phyloP scores from a whole-genome alignment of 2,797 vertebrate genomes.

The Gadopsis bispinosus region DNA sequence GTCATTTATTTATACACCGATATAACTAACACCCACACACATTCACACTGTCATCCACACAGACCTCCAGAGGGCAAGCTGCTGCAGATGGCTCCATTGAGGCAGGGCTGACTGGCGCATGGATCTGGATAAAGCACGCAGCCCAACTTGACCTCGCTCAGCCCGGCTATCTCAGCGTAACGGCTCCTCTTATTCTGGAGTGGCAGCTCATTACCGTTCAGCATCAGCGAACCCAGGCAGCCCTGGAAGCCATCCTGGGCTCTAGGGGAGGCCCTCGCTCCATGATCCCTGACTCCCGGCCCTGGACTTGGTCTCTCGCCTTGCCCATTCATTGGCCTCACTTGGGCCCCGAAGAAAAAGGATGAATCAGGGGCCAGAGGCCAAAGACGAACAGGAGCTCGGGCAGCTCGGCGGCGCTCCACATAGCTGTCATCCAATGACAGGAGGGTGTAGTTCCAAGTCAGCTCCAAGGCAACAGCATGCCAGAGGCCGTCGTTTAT shows the following conservation, averaged over 20 bases:
- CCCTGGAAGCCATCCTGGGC: conserved; percentile 93
- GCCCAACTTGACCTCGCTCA: conserved; percentile 91
- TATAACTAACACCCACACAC: conserved; percentile 47
- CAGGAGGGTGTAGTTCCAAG: conserved; percentile 91
- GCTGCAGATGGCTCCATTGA: conserved; percentile 91
- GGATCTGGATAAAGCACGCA: conserved; percentile 90
- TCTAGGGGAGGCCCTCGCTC: conserved; percentile 82
- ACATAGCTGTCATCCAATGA: conserved; percentile 90
- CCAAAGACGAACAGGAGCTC: conserved; percentile 92
- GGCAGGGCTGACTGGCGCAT: conserved; percentile 90
- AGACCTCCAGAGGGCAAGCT: conserved; percentile 91
- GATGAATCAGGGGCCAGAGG: conserved; percentile 88
- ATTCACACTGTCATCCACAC: conserved; percentile 38
- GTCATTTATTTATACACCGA: conserved; percentile 3
- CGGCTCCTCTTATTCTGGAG: conserved; percentile 91
- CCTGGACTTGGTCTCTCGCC: conserved; percentile 82
- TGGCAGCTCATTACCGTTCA: conserved; percentile 94
- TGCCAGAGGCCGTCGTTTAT: conserved; percentile 97
- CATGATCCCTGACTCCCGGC: conserved; percentile 79
- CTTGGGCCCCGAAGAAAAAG: conserved; percentile 93
- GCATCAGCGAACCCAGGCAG: conserved; percentile 91
- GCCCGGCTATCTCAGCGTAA: conserved; percentile 91
- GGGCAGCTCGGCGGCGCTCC: conserved; percentile 89
- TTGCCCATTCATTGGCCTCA: conserved; percentile 79
- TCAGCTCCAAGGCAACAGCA: conserved; percentile 91